Conservation (phyloP, 2,888 invertebrate species). For the Coremacera marginata region DNA sequence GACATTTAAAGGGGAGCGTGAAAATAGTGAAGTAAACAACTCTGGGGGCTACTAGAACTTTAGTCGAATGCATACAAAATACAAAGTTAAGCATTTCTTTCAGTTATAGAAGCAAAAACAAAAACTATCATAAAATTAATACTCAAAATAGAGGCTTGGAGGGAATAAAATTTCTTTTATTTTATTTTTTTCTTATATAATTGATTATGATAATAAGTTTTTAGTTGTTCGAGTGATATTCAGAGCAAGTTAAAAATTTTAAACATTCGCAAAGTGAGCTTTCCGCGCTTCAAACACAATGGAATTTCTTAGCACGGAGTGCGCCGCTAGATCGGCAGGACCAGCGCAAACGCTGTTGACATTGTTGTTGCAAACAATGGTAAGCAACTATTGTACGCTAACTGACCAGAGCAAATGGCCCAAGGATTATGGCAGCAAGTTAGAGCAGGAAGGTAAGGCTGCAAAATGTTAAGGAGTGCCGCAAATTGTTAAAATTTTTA, state of each 20-base stretch:
- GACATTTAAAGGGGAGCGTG: too few species aligned
- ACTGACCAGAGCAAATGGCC: slow-evolving; percentile 73
- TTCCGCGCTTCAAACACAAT: slow-evolving; percentile 46
- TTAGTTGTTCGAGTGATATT: not conserved
- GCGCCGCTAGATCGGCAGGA: slow-evolving; percentile 65
- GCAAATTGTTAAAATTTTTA: not conserved
- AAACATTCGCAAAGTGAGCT: not conserved
- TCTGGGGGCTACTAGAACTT: too few species aligned
- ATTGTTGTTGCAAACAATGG: slow-evolving; percentile 73
- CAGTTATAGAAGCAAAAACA: too few species aligned
- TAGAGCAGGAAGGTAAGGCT: slow-evolving; percentile 47
- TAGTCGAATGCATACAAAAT: too few species aligned
- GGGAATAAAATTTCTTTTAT: too few species aligned
- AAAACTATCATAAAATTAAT: too few species aligned
- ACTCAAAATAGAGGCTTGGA: too few species aligned
- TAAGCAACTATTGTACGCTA: slow-evolving; percentile 75
- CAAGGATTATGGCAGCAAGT: slow-evolving; percentile 67
- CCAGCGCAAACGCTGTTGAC: slow-evolving; percentile 71
- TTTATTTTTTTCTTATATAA: too few species aligned
- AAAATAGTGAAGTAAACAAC: too few species aligned
- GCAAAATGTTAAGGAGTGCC: not conserved
- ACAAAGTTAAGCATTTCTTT: too few species aligned
- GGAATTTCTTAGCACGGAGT: slow-evolving; percentile 64
- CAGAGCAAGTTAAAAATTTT: not conserved
- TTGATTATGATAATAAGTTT: too few species aligned